Conservation (phyloP, 2,888 invertebrate genomes). For the Homarus gammarus region DNA sequence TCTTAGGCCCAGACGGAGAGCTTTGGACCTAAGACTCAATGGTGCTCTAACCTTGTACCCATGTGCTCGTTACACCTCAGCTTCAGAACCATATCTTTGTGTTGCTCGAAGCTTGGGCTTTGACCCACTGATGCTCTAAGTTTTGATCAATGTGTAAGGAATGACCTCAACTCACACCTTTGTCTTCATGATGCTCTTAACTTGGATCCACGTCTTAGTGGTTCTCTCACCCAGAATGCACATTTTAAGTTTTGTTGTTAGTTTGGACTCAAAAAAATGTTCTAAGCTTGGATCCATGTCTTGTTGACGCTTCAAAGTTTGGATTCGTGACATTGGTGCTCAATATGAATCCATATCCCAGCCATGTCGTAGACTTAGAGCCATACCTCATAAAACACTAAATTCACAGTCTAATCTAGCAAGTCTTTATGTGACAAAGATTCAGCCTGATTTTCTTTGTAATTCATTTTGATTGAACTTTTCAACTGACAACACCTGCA, state of each 20-base stretch:
- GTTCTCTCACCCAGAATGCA: not conserved
- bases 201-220: not conserved
- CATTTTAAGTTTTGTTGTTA: not conserved
- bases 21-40: not conserved
- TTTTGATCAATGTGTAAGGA: not conserved
- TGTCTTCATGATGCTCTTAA: not conserved
- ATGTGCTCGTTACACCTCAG: not conserved
- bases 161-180: not conserved
- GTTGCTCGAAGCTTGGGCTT: not conserved
- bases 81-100: not conserved
- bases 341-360: not conserved
- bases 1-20: too few species aligned
- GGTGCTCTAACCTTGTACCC: not conserved
- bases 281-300: not conserved
- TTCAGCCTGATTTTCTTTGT: not conserved
- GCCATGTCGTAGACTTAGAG: not conserved
- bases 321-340: not conserved
- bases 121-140: too few species aligned
- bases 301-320: not conserved
- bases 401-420: not conserved
- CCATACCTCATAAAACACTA: not conserved
- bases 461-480: not conserved
- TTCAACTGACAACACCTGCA: not conserved
- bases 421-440: not conserved
- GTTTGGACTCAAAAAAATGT: not conserved